phyloP scores from a whole-genome alignment of 92 coral and sea anemone genomes.

The Ricordea florida region DNA sequence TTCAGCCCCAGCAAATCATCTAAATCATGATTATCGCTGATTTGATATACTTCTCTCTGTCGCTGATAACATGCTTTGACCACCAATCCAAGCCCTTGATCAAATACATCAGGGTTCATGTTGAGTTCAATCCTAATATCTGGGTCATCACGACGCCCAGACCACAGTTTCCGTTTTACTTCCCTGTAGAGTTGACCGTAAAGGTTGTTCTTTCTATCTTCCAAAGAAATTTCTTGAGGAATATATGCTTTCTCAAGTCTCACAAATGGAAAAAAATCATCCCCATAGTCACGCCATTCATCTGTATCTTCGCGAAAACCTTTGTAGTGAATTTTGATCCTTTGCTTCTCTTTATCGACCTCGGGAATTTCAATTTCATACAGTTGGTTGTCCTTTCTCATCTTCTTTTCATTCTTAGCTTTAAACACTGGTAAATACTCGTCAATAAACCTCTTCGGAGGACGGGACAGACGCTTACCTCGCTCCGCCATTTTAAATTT shows the following conservation, averaged over 20 bases:
- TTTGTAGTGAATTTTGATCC: slow-evolving; percentile 30
- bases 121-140: slow-evolving; percentile 28
- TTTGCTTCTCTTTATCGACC: slow-evolving; percentile 12
- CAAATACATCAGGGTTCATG: slow-evolving; percentile 41
- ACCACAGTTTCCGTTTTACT: slow-evolving; percentile 16
- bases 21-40: too few relatives aligned
- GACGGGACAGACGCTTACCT: background rate
- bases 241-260: slow-evolving; percentile 6
- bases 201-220: slow-evolving; percentile 13
- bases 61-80: too few relatives aligned
- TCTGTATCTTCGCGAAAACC: background rate
- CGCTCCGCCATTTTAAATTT: too few relatives aligned
- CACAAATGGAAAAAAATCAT: slow-evolving; percentile 18
- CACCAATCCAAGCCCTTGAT: background rate
- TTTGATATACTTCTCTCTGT: too few relatives aligned
- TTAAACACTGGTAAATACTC: background rate
- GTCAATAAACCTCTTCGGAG: slow-evolving; percentile 1
- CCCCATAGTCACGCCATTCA: background rate
- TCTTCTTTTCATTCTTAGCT: background rate
- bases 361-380: slow-evolving; percentile 26
- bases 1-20: too few relatives aligned
- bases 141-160: slow-evolving; percentile 51
- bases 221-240: slow-evolving; percentile 18
- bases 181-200: slow-evolving; percentile 17
- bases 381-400: slow-evolving; percentile 8